Evolutionary conservation across 1,140 invertebrate species (phyloP).

Genomic region (Ephestia elutella): DNA sequence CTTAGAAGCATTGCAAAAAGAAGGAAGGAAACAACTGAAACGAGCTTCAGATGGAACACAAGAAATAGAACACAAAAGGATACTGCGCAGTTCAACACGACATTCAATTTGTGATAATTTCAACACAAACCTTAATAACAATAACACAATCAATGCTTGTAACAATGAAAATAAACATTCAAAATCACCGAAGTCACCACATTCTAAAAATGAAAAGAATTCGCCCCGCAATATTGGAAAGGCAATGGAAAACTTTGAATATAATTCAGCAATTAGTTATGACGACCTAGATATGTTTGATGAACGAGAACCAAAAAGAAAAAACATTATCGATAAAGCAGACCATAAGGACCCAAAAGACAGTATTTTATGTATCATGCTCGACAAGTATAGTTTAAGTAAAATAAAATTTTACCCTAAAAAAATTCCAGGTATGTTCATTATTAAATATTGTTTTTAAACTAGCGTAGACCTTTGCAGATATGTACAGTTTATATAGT

Average conservation of each 20-base stretch:
- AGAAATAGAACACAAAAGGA: conserved; percentile 31
- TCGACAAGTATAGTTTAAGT: conserved; percentile 47
- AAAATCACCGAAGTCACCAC: neutral
- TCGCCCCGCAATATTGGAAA: neutral
- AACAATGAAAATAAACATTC: neutral
- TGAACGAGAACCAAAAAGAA: conserved; percentile 2
- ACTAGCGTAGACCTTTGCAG: neutral
- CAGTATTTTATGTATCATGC: conserved; percentile 50
- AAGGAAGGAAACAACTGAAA: conserved; percentile 20
- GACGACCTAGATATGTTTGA: conserved; percentile 27
- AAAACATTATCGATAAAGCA: neutral
- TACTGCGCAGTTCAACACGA: conserved; percentile 37
- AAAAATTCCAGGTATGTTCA: conserved; percentile 46
- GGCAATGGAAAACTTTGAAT: neutral
- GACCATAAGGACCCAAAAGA: conserved; percentile 24
- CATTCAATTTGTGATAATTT: neutral
- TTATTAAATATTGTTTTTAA: neutral
- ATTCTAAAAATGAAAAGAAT: neutral
- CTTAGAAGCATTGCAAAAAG: neutral
- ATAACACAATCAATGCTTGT: neutral
- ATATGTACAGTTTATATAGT: too few relatives aligned
- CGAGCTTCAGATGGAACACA: conserved; percentile 15
- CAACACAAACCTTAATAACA: neutral
- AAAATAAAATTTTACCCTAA: conserved; percentile 26
- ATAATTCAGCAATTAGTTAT: conserved; percentile 13